Evolutionary conservation across 1,140 invertebrate genomes (phyloP).

Genomic region (Papilio helenus): DNA sequence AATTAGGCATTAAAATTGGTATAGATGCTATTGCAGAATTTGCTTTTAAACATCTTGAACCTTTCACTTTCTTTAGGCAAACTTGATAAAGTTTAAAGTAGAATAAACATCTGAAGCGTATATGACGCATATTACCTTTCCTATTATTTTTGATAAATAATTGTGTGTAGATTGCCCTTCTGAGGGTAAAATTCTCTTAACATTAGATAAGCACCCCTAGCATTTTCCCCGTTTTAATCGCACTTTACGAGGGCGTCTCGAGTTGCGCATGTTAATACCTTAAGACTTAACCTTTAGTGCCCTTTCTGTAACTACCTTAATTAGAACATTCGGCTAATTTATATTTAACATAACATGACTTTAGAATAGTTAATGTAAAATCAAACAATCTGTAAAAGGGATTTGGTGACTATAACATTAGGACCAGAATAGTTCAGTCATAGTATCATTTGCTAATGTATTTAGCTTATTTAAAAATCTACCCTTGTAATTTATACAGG

Average conservation of each 20-base stretch:
- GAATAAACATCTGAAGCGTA: neutral
- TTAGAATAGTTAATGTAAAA: neutral
- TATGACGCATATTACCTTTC: neutral
- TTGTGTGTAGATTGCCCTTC: slow-evolving; percentile 17
- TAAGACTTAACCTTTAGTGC: slow-evolving; percentile 21
- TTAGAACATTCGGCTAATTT: neutral
- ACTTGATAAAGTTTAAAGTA: neutral
- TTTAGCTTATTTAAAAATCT: no score
- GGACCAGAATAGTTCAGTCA: no score
- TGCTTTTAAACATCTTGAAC: no score
- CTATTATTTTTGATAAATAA: slow-evolving; percentile 22
- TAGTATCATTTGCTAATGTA: no score
- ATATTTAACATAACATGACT: neutral
- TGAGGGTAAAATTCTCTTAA: slow-evolving; percentile 18
- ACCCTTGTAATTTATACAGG: no score
- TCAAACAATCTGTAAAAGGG: no score
- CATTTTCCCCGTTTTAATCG: slow-evolving; percentile 25
- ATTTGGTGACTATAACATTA: neutral
- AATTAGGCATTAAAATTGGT: no score
- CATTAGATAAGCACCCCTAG: slow-evolving; percentile 23
- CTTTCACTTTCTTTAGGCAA: no score
- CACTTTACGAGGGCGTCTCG: slow-evolving; percentile 21
- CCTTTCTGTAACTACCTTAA: slow-evolving; percentile 23
- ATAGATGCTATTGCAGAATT: no score
- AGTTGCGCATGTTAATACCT: slow-evolving; percentile 25